Evolutionary conservation across 2,888 invertebrate genomes (phyloP).

Genomic region (Labia minor): DNA sequence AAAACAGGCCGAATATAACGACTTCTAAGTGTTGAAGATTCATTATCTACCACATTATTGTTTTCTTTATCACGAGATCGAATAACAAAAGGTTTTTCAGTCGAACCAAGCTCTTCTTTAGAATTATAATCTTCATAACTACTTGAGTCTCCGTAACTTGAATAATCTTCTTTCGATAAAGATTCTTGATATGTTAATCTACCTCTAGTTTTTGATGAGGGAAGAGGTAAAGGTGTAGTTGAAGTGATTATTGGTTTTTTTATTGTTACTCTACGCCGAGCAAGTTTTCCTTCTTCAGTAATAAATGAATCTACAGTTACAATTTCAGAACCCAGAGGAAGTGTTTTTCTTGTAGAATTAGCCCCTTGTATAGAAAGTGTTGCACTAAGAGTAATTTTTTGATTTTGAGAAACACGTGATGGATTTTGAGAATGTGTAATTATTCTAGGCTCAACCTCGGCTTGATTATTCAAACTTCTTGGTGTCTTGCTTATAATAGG

Average conservation of each 20-base stretch:
- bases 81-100: not conserved
- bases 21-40: not conserved
- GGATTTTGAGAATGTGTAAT: not conserved
- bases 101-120: not conserved
- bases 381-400: conserved; percentile 18
- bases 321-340: not conserved
- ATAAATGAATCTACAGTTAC: not conserved
- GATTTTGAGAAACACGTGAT: conserved; percentile 14
- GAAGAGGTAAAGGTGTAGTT: not conserved
- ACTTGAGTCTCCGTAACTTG: not conserved
- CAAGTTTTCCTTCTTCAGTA: not conserved
- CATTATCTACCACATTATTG: not conserved
- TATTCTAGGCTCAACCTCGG: conserved; percentile 3
- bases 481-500: not conserved
- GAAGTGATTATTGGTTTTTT: not conserved
- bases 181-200: not conserved
- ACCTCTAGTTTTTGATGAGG: not conserved
- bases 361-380: conserved; percentile 18
- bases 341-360: not conserved
- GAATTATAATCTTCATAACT: not conserved
- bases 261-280: not conserved
- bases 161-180: not conserved
- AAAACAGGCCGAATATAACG: not conserved
- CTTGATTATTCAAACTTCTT: not conserved
- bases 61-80: not conserved